These are phyloP conservation scores for Monarcha castaneiventris DNA, from an alignment of 2,113 vertebrate species.

Conservation along the genomic window DNA sequence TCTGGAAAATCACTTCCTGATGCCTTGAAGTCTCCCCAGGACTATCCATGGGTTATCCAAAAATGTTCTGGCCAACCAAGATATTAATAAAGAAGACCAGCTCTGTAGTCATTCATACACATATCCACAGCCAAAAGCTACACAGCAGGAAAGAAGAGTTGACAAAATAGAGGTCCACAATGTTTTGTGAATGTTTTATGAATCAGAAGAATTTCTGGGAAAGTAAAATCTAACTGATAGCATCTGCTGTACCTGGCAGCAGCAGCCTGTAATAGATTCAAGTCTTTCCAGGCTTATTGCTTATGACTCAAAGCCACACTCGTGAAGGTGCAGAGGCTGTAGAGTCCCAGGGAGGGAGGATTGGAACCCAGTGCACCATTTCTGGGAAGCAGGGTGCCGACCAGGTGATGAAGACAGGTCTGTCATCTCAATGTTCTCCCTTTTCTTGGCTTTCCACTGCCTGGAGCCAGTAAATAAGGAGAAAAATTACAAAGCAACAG, in stretches of 20 bases:
- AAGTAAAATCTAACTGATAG: neutral
- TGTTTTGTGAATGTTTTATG: neutral
- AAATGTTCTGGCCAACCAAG: neutral
- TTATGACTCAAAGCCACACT: neutral
- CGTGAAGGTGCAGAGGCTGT: neutral
- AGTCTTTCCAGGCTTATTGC: neutral
- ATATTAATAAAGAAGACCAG: neutral
- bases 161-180: neutral
- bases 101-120: neutral
- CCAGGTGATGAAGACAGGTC: neutral
- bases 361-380: neutral
- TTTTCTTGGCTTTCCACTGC: neutral
- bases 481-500: neutral
- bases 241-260: slow-evolving; percentile 36
- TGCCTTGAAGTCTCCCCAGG: neutral
- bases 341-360: neutral
- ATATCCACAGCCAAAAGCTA: neutral
- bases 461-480: neutral
- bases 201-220: neutral
- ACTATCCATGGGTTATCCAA: neutral
- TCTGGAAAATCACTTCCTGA: slow-evolving; percentile 34
- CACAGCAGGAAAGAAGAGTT: neutral
- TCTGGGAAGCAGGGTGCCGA: neutral
- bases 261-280: neutral
- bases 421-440: neutral